phyloP scores from a whole-genome alignment of 2,888 invertebrate species.

The Platynereis dumerilii region DNA sequence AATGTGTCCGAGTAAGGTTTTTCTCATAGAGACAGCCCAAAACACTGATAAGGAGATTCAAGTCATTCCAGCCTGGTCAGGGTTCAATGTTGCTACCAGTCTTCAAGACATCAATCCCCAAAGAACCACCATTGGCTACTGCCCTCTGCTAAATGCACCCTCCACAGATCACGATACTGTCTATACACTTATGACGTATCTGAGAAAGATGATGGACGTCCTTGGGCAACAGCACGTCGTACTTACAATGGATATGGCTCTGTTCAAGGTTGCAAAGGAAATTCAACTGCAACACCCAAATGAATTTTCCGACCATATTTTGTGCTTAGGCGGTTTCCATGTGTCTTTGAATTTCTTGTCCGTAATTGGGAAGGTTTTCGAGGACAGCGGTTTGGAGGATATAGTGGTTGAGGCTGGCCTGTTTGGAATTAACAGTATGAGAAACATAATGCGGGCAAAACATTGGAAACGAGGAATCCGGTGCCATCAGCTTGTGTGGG shows the following conservation, averaged over 20 bases:
- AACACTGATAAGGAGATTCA: not conserved
- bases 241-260: not conserved
- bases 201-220: not conserved
- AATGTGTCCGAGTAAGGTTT: not conserved
- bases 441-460: not conserved
- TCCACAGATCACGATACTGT: not conserved
- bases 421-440: not conserved
- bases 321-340: not conserved
- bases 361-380: not conserved
- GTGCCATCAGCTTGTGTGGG: not conserved
- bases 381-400: not conserved
- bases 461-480: not conserved
- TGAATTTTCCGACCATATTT: not conserved
- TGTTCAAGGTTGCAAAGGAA: not conserved
- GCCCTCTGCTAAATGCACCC: not conserved
- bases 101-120: not conserved
- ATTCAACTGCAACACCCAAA: not conserved
- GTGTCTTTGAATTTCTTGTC: not conserved
- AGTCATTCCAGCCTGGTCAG: not conserved
- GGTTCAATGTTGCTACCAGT: too few species aligned
- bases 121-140: not conserved
- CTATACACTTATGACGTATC: not conserved
- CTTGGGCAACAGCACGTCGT: not conserved
- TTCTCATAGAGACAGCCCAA: not conserved
- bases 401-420: not conserved